Base-by-base conservation (phyloP, 2,888 invertebrate genomes). In the Limnephilus marmoratus region DNA sequence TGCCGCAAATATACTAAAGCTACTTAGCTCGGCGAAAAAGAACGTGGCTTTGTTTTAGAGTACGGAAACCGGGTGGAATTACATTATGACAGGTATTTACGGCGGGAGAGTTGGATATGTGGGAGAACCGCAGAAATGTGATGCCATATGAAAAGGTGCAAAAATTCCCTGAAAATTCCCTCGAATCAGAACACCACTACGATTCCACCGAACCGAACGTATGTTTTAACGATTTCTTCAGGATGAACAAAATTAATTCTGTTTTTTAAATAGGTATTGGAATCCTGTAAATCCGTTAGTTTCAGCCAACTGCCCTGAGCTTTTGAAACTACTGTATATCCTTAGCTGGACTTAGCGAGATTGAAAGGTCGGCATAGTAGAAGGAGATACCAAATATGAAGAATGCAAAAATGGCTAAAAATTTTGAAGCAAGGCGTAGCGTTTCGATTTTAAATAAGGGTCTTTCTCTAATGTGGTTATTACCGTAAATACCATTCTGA, bases 11-110 rank as follows among this genome's bases (percentile, higher is more conserved):
- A 49, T 13, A 49, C 49, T 49, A 49, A 49, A 49, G 49, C 49
- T 49, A 49, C 88, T 89, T 89, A 80, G 12, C 80, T 18, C 12
- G 37, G 81, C 81, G 88, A 89, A 89, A 89, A 68, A 68, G 80
- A 37, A 89, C 81, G 2, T 88, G 29, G 31, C 80, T 12, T 80
- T 89, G 80, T 81, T 89, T 89, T 80, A 80, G n/a, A 85, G n/a
- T 68, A 82, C 82, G 34, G 41, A 45, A 24, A 37, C 41, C 24
- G 7, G n/a, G 68, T n/a, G 68, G 68, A 68, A 68, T 68, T n/a
- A 68, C n/a, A 68, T n/a, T 68, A 24, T n/a, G 68, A 68, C 68
- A 24, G 68, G 68, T 68, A 68, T 24, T 68, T 68, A 68, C 68
- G 24, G 68, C 68, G 2, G 24, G 24, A 68, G 68, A 68, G 24